Percentiles rank a stretch among this genome's conserved stretches.
Conservation (phyloP, 1,140 invertebrate genomes). For the Calliphora vicina region DNA sequence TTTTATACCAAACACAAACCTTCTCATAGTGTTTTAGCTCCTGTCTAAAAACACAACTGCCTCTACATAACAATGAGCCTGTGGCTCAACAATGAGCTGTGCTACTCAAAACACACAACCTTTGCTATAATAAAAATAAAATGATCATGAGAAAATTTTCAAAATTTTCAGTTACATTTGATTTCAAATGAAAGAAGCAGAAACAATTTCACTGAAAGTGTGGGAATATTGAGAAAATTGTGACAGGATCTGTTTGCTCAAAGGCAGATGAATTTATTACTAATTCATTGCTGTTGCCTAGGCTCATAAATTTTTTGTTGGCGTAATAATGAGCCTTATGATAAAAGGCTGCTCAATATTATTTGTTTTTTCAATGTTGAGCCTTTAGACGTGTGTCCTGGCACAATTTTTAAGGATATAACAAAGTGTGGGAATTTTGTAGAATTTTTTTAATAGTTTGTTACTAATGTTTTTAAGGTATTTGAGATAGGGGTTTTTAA, state of each 20-base stretch:
- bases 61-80: not conserved
- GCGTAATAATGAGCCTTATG: too few species aligned
- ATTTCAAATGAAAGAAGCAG: not conserved
- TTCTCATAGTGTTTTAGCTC: too few species aligned
- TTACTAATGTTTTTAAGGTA: too few species aligned
- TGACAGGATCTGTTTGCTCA: not conserved
- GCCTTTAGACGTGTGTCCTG: not conserved
- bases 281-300: too few species aligned
- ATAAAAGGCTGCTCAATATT: too few species aligned
- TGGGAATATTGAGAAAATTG: slow-evolving; percentile 5
- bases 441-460: too few species aligned
- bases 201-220: not conserved
- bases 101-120: not conserved
- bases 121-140: not conserved
- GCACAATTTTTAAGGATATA: not conserved
- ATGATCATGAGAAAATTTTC: not conserved
- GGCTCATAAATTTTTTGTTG: too few species aligned
- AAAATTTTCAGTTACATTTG: not conserved
- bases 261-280: not conserved
- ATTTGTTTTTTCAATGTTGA: not conserved
- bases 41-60: too few species aligned
- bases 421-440: not conserved
- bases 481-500: too few species aligned
- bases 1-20: too few species aligned
- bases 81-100: not conserved